These are phyloP conservation scores for Scylla paramamosain DNA, from an alignment of 1,140 invertebrate genomes.

Conservation along the genomic window DNA sequence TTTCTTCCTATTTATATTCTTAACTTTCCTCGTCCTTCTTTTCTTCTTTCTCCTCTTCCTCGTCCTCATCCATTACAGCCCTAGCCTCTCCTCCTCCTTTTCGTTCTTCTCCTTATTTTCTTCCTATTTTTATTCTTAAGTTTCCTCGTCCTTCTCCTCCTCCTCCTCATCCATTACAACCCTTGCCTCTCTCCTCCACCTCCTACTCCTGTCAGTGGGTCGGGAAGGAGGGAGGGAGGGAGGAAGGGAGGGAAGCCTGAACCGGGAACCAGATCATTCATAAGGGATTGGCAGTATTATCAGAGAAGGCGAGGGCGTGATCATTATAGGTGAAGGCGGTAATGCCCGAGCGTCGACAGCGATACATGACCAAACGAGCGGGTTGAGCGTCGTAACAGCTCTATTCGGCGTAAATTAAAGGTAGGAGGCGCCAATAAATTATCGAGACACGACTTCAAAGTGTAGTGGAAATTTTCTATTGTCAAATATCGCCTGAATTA, in stretches of 20 bases:
- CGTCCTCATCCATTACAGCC: not conserved
- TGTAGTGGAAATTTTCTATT: constrained; percentile 75
- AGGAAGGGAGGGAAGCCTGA: not conserved
- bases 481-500: constrained; percentile 73
- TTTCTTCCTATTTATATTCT: too few species aligned
- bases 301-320: constrained; percentile 46
- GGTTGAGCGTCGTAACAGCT: constrained; percentile 65
- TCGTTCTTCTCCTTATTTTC: too few species aligned
- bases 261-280: constrained; percentile 52
- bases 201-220: not conserved
- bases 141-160: too few species aligned
- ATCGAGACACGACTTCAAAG: constrained; percentile 69
- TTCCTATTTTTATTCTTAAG: too few species aligned
- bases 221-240: not conserved
- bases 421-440: constrained; percentile 69
- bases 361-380: constrained; percentile 69
- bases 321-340: constrained; percentile 61
- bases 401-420: constrained; percentile 73
- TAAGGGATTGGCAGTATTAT: constrained; percentile 71
- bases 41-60: not conserved
- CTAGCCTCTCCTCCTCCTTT: too few species aligned
- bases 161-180: not conserved
- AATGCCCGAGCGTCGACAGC: constrained; percentile 65
- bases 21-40: too few species aligned
- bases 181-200: not conserved